Evolutionary conservation across 1,140 invertebrate species (phyloP).

Genomic region (Leptinotarsa undecemlineata): DNA sequence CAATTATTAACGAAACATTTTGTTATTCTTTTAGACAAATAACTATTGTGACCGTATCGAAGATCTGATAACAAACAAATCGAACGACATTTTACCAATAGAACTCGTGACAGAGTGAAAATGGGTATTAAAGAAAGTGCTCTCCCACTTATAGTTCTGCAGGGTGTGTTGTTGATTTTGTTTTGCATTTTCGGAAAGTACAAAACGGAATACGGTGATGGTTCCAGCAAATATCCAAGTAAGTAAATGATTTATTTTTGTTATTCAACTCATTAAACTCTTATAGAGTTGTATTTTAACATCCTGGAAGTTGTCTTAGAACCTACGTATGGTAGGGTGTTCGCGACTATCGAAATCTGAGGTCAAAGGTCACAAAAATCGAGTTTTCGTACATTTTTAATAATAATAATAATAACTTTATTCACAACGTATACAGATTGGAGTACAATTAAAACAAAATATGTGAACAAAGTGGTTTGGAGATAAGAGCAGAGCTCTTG

Average conservation of each 20-base stretch:
- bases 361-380: too few relatives aligned
- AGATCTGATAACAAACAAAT: neutral
- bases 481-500: too few relatives aligned
- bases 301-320: too few relatives aligned
- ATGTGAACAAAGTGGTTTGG: too few relatives aligned
- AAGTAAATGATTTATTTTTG: neutral
- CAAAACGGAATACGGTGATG: neutral
- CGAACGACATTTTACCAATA: neutral
- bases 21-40: neutral
- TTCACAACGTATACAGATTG: too few relatives aligned
- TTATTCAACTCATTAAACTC: too few relatives aligned
- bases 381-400: too few relatives aligned
- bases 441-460: too few relatives aligned
- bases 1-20: neutral
- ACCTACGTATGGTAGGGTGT: too few relatives aligned
- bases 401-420: too few relatives aligned
- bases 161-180: constrained; percentile 13
- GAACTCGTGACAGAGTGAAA: neutral
- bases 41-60: neutral
- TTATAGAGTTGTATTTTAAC: too few relatives aligned
- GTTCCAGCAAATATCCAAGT: constrained; percentile 12
- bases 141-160: neutral
- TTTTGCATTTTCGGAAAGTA: constrained; percentile 5
- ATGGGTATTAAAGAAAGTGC: constrained; percentile 10
- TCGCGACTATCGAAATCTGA: too few relatives aligned